Conservation (phyloP, 2,888 invertebrate genomes). For the Acholoe squamosa region DNA sequence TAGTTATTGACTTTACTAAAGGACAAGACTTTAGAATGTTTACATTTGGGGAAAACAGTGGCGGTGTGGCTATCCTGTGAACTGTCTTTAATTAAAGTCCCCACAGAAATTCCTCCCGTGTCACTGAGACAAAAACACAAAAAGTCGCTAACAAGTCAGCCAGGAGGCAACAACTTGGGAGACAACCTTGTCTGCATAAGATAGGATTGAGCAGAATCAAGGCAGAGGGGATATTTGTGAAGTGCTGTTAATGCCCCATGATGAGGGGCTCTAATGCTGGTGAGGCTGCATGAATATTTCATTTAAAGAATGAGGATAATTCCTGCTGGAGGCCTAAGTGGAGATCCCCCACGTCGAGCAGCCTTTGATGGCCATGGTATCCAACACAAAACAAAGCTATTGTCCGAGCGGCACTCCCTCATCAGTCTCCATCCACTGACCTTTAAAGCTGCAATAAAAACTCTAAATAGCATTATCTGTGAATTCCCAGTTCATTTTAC, state of each 20-base stretch:
- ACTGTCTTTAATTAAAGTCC: constrained; percentile 16
- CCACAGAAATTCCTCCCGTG: not conserved
- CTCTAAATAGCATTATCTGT: constrained; percentile 46
- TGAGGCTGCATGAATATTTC: not conserved
- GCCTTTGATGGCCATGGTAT: constrained; percentile 28
- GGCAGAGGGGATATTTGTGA: not conserved
- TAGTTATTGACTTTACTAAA: constrained; percentile 30
- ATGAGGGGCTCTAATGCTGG: not conserved
- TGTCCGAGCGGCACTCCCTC: constrained; percentile 36
- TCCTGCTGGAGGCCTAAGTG: not conserved
- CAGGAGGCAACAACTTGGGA: not conserved
- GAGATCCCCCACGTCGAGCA: constrained; percentile 33
- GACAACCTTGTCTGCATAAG: not conserved
- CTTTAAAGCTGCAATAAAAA: constrained; percentile 12
- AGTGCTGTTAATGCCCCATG: not conserved
- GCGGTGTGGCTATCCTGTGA: constrained; percentile 24
- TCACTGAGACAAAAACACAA: not conserved
- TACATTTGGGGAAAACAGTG: constrained; percentile 30
- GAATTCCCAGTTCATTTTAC: constrained; percentile 52
- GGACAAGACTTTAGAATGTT: constrained; percentile 21
- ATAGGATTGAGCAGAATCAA: not conserved
- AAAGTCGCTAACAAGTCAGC: not conserved
- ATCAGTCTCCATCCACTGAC: constrained; percentile 25
- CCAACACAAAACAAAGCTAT: constrained; percentile 33
- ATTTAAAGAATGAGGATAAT: constrained; percentile 24